Evolutionary conservation across 2,888 invertebrate genomes (phyloP).

Genomic region (Tenthredo notha): DNA sequence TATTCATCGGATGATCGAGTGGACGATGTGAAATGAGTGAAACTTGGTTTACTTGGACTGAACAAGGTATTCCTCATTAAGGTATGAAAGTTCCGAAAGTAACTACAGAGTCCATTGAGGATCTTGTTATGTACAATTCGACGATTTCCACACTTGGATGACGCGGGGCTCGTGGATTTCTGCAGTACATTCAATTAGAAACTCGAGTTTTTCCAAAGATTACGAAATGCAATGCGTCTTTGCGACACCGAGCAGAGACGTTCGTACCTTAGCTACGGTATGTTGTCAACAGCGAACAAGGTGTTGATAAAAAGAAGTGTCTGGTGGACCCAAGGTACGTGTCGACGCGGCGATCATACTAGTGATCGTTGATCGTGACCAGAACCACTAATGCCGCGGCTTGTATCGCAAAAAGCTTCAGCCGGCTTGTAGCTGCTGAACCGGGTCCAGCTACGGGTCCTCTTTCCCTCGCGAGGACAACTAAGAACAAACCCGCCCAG

Average conservation of each 20-base stretch:
- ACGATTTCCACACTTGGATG: background rate
- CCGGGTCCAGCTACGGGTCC: constrained; percentile 1
- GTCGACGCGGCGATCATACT: constrained; percentile 49
- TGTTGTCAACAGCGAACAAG: constrained; percentile 58
- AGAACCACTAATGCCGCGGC: constrained; percentile 62
- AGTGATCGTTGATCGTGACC: constrained; percentile 62
- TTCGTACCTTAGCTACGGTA: constrained; percentile 54
- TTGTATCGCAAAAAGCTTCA: constrained; percentile 58
- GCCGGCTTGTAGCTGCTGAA: constrained; percentile 26
- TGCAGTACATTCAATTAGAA: constrained; percentile 70
- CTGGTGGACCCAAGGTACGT: constrained; percentile 37
- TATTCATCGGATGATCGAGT: background rate
- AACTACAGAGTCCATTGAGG: background rate
- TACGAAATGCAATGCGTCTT: constrained; percentile 72
- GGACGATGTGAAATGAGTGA: background rate
- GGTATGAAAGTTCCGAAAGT: background rate
- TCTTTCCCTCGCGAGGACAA: constrained; percentile 10
- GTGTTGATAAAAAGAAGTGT: constrained; percentile 56
- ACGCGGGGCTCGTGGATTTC: constrained; percentile 53
- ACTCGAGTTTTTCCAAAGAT: constrained; percentile 66
- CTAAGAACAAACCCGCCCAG: constrained; percentile 2
- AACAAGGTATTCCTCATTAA: background rate
- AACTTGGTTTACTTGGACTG: background rate
- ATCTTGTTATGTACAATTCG: background rate
- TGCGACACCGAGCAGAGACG: constrained; percentile 66